phyloP scores from a whole-genome alignment of 2,113 vertebrate genomes.

The Oncorhynchus mykiss region DNA sequence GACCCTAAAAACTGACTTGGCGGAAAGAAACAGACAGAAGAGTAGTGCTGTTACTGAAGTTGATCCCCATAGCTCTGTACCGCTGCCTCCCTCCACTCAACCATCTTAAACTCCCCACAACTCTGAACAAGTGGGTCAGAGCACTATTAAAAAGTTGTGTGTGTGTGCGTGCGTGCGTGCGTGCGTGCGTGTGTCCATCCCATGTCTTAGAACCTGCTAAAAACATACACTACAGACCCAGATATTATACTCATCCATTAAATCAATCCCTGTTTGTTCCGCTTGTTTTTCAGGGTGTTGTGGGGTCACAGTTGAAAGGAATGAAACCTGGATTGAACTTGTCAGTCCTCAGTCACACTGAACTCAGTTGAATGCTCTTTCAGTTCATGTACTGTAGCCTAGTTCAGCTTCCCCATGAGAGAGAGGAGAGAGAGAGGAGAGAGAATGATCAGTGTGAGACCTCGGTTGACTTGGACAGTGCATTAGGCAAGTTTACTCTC shows the following conservation, averaged over 20 bases:
- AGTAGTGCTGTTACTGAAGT: conserved; percentile 39
- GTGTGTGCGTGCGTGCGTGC: background rate
- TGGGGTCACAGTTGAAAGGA: conserved; percentile 31
- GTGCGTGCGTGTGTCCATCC: background rate
- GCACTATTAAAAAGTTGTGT: conserved; percentile 68
- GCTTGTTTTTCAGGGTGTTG: conserved; percentile 32
- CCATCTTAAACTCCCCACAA: conserved; percentile 39
- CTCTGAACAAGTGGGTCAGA: conserved; percentile 73
- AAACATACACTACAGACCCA: background rate
- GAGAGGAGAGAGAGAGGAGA: too few relatives aligned
- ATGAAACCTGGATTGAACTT: conserved; percentile 28
- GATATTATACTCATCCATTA: background rate
- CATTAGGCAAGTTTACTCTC: conserved; percentile 1
- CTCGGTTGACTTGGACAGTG: background rate
- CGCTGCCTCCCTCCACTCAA: background rate
- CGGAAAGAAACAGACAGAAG: conserved; percentile 50
- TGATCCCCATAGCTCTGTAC: conserved; percentile 50
- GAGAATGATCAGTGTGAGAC: background rate
- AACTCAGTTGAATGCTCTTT: conserved; percentile 8
- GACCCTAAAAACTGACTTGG: conserved; percentile 62
- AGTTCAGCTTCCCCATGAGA: conserved; percentile 10
- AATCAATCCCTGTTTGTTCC: conserved; percentile 15
- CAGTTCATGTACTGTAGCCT: conserved; percentile 2
- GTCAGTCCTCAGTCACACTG: conserved; percentile 10
- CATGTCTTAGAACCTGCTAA: conserved; percentile 31